Percentiles rank a stretch among this genome's conserved stretches.
Conservation (phyloP, 2,797 vertebrate genomes). For the Falco concolor region DNA sequence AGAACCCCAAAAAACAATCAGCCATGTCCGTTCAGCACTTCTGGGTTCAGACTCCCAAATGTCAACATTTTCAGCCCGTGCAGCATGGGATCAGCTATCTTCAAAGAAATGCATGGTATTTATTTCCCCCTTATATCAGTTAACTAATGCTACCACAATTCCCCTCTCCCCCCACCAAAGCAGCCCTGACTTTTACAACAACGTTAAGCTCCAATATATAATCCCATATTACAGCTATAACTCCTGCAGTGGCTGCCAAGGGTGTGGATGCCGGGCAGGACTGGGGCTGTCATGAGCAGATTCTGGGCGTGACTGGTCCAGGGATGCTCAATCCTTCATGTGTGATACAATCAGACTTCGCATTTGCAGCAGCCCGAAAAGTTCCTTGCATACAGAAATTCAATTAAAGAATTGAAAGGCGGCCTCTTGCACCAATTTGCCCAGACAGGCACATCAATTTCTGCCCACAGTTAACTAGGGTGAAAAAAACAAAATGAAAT, state of each 20-base stretch:
- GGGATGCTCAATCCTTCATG: neutral
- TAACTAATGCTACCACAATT: rapidly evolving
- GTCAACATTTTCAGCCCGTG: neutral
- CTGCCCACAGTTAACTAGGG: conserved; percentile 55
- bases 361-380: neutral
- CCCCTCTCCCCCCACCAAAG: neutral
- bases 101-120: neutral
- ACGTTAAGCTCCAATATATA: neutral
- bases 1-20: neutral
- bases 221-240: neutral
- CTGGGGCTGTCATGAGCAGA: neutral
- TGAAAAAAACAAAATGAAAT: conserved; percentile 29
- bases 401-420: conserved; percentile 42
- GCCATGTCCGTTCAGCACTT: neutral
- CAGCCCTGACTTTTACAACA: neutral
- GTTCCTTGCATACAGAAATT: conserved; percentile 24
- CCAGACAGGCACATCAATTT: conserved; percentile 46
- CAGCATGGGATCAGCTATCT: neutral
- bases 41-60: neutral
- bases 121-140: neutral
- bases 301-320: rapidly evolving
- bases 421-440: neutral
- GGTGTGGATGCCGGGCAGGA: neutral
- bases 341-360: neutral
- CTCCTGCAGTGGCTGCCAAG: neutral